Conservation (phyloP, 2,113 vertebrate genomes). For the Pitta sordida region DNA sequence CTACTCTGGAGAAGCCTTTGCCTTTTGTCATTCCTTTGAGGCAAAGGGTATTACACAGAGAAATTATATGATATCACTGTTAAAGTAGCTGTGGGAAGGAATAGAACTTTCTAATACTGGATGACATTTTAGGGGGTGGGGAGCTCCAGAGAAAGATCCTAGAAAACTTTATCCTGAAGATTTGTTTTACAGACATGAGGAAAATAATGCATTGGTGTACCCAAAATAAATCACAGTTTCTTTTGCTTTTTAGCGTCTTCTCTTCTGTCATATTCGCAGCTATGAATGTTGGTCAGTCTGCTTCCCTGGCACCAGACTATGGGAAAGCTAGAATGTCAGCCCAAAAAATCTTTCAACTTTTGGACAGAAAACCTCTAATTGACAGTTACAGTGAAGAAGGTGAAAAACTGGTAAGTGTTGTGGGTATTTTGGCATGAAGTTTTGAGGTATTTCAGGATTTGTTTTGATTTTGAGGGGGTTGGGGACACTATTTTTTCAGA, state of each 20-base stretch:
- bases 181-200: not conserved
- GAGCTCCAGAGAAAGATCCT: not conserved
- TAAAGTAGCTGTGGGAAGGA: not conserved
- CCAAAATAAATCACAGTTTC: not conserved
- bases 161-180: not conserved
- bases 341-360: conserved; percentile 64
- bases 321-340: conserved; percentile 57
- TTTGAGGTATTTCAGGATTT: not conserved
- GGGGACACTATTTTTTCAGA: not conserved
- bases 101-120: not conserved
- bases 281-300: conserved; percentile 58
- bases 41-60: not conserved
- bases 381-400: conserved; percentile 66
- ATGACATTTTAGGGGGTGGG: not conserved
- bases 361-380: conserved; percentile 58
- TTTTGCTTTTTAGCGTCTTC: conserved; percentile 48
- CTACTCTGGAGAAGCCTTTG: not conserved
- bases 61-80: not conserved
- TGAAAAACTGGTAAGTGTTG: conserved; percentile 62
- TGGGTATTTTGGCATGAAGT: not conserved
- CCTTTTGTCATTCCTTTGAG: fast-evolving
- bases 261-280: conserved; percentile 48
- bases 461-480: not conserved
- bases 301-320: conserved; percentile 64
- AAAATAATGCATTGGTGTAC: not conserved